A percentile compares a stretch with the other conserved stretches of the same genome.
Conservation (phyloP, 2,888 invertebrate genomes). For the Steromphala cineraria region DNA sequence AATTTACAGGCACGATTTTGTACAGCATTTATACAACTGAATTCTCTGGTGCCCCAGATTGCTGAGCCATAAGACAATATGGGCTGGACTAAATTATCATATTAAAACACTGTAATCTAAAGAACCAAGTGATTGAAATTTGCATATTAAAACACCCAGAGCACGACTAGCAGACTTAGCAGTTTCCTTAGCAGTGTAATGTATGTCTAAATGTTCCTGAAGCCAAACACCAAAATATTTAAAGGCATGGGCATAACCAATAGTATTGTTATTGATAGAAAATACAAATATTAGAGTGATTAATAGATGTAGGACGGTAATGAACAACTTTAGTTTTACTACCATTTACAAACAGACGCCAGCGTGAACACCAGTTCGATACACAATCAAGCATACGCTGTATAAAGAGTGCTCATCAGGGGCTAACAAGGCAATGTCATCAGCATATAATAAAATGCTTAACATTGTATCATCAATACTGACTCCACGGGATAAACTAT, state of each 20-base stretch:
- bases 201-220: no score
- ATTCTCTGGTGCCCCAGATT: no score
- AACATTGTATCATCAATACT: background rate
- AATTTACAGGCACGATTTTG: no score
- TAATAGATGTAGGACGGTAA: constrained; percentile 4
- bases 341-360: constrained; percentile 22
- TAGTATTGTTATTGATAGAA: background rate
- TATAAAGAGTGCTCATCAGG: constrained; percentile 7
- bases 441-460: constrained; percentile 25
- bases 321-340: constrained; percentile 28
- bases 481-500: constrained; percentile 10
- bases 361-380: constrained; percentile 22
- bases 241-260: constrained; percentile 22
- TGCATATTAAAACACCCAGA: background rate
- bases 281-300: background rate
- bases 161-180: constrained; percentile 29
- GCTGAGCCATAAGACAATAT: no score
- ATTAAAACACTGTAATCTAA: no score
- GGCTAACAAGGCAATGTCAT: constrained; percentile 30
- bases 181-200: constrained; percentile 12
- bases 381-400: constrained; percentile 24
- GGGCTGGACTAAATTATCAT: no score
- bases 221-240: constrained; percentile 10
- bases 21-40: no score
- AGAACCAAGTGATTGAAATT: constrained; percentile 1